These are phyloP conservation scores for Pegoplata infirma DNA, from an alignment of 2,888 invertebrate species.

Conservation along the genomic window DNA sequence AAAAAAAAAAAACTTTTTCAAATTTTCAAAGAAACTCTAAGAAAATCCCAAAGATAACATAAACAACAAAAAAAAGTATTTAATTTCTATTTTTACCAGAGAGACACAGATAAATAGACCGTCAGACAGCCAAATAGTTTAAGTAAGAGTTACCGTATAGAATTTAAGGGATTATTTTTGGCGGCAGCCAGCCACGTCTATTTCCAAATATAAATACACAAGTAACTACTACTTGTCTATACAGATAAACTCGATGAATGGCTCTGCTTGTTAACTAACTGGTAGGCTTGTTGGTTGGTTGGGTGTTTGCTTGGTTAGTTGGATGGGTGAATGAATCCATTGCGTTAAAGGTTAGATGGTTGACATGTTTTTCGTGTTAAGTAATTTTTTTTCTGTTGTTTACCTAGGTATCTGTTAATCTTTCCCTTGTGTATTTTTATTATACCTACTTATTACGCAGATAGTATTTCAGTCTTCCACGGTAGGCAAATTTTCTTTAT, in stretches of 20 bases:
- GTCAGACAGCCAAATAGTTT: not conserved
- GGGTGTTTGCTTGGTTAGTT: not conserved
- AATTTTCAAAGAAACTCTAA: constrained; percentile 27
- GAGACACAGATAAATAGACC: not conserved
- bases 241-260: constrained; percentile 22
- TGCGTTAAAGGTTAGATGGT: not conserved
- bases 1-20: constrained; percentile 18
- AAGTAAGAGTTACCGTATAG: not conserved
- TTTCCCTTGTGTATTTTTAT: constrained; percentile 75
- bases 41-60: constrained; percentile 26
- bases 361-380: constrained; percentile 35
- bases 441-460: constrained; percentile 69
- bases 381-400: constrained; percentile 44
- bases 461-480: constrained; percentile 5
- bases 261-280: not conserved
- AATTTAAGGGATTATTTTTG: not conserved
- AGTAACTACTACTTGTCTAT: not conserved
- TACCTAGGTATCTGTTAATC: constrained; percentile 67
- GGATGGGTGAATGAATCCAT: not conserved
- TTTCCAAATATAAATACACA: too few relatives aligned
- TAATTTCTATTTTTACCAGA: not conserved
- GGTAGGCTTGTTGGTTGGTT: not conserved
- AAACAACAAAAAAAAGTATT: constrained; percentile 23
- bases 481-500: not conserved
- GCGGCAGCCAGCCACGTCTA: constrained; percentile 3